Conservation (phyloP, 2,888 invertebrate genomes). For the Caenorhabditis sp. region DNA sequence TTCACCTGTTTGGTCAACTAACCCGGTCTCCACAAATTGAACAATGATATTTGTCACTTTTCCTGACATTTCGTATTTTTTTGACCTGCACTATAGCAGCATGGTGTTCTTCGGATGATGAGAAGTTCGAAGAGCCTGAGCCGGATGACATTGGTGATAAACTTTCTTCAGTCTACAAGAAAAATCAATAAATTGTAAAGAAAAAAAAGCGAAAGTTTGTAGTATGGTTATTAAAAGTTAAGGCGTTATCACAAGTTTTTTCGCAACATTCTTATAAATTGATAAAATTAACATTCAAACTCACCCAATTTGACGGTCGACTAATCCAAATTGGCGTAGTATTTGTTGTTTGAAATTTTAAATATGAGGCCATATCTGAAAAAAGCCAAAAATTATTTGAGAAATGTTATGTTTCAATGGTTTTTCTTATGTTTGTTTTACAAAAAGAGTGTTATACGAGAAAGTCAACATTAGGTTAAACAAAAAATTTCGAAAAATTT, state of each 20-base stretch:
- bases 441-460: too few relatives aligned
- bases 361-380: constrained; percentile 30
- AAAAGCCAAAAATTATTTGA: neutral
- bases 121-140: constrained; percentile 32
- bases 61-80: constrained; percentile 59
- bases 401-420: too few relatives aligned
- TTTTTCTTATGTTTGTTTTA: too few relatives aligned
- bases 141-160: constrained; percentile 38
- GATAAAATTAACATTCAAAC: constrained; percentile 20
- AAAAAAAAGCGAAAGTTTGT: too few relatives aligned
- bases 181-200: neutral
- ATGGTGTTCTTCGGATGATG: constrained; percentile 19
- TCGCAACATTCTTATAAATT: too few relatives aligned
- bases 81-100: constrained; percentile 19
- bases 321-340: constrained; percentile 31
- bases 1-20: constrained; percentile 6
- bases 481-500: too few relatives aligned
- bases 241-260: too few relatives aligned
- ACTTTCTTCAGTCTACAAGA: constrained; percentile 33
- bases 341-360: constrained; percentile 17
- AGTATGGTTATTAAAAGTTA: too few relatives aligned
- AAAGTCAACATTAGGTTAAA: too few relatives aligned
- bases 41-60: constrained; percentile 53
- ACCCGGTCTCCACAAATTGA: constrained; percentile 59
- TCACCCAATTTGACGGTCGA: constrained; percentile 33